A percentile compares a stretch with the other conserved stretches of the same genome.
Evolutionary conservation across 2,113 vertebrate species (phyloP).

Genomic region (Ptyas mucosa): DNA sequence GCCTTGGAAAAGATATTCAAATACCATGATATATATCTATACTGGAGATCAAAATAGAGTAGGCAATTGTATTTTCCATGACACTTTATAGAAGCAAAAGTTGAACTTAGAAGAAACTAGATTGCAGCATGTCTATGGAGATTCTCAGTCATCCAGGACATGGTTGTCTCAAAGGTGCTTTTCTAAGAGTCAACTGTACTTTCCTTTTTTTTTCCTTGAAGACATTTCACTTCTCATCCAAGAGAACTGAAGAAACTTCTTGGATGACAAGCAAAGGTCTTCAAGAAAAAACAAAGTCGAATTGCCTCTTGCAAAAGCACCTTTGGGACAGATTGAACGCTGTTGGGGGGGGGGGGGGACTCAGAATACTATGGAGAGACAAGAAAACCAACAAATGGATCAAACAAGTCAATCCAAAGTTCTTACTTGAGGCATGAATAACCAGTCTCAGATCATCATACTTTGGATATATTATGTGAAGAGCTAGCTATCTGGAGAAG

Average conservation of each 20-base stretch:
- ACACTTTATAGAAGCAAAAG: not conserved
- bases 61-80: not conserved
- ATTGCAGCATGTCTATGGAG: too few relatives aligned
- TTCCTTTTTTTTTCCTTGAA: too few relatives aligned
- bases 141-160: too few relatives aligned
- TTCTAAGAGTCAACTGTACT: too few relatives aligned
- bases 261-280: too few relatives aligned
- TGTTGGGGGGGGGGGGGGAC: not conserved
- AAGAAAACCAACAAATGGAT: not conserved
- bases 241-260: too few relatives aligned
- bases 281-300: not conserved
- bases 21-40: not conserved
- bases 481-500: not conserved
- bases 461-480: not conserved
- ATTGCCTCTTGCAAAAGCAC: not conserved
- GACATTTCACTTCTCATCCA: too few relatives aligned
- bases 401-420: not conserved
- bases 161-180: too few relatives aligned
- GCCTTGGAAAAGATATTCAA: not conserved
- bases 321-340: not conserved
- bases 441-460: not conserved
- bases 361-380: not conserved
- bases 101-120: not conserved
- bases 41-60: not conserved
- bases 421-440: not conserved